Percentiles rank a stretch among this genome's conserved stretches.
Evolutionary conservation across 1,140 invertebrate genomes (phyloP).

Genomic region (Formica selysi): DNA sequence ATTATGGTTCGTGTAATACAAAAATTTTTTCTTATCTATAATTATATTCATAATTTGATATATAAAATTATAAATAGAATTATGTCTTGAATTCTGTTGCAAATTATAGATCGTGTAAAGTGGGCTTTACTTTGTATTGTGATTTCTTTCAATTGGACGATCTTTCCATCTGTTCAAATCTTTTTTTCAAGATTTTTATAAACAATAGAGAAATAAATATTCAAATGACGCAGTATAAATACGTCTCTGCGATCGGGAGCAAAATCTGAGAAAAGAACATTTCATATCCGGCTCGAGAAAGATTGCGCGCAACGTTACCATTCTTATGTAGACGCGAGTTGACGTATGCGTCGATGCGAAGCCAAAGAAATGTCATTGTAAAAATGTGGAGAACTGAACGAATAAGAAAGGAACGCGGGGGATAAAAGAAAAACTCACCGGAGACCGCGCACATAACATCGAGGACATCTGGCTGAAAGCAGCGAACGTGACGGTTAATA

Average conservation of each 20-base stretch:
- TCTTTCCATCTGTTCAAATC: not conserved
- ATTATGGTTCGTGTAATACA: too few relatives aligned
- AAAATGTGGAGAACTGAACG: constrained; percentile 36
- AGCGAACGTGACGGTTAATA: constrained; percentile 32
- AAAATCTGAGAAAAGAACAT: not conserved
- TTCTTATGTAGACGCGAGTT: constrained; percentile 27
- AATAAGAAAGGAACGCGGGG: constrained; percentile 19
- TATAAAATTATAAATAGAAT: too few relatives aligned
- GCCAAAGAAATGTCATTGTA: constrained; percentile 41
- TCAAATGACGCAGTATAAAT: not conserved
- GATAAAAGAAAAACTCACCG: not conserved
- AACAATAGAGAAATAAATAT: constrained; percentile 23
- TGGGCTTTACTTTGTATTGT: too few relatives aligned
- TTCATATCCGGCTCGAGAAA: constrained; percentile 6
- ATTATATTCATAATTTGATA: too few relatives aligned
- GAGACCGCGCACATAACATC: too few relatives aligned
- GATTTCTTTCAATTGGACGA: not conserved
- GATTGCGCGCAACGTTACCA: constrained; percentile 6
- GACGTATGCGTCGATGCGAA: constrained; percentile 30
- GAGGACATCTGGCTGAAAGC: not conserved
- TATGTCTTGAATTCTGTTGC: too few relatives aligned
- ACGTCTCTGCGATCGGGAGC: not conserved
- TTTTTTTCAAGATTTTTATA: not conserved
- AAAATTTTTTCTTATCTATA: too few relatives aligned
- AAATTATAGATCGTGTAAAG: too few relatives aligned